These are phyloP conservation scores for Podarcis lilfordi DNA, from an alignment of 2,797 vertebrate genomes.

Conservation along the genomic window DNA sequence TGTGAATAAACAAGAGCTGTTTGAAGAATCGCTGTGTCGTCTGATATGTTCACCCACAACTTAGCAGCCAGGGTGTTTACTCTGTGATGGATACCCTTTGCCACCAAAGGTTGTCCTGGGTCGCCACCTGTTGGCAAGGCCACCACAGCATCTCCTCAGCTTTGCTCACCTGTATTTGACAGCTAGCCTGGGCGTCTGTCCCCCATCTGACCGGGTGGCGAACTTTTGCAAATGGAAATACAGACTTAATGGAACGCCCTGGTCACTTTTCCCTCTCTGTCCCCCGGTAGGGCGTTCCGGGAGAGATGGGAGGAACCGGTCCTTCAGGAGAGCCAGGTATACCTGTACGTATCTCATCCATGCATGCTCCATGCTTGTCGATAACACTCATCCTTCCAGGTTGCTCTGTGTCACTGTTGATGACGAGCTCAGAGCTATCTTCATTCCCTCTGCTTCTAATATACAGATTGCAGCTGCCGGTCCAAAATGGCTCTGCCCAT, in stretches of 20 bases:
- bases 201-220: neutral
- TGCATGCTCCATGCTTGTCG: rapidly evolving
- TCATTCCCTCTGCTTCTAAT: neutral
- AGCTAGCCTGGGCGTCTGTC: neutral
- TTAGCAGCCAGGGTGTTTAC: neutral
- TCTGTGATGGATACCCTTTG: neutral
- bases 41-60: too few species aligned
- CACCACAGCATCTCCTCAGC: neutral
- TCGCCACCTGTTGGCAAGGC: neutral
- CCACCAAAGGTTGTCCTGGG: neutral
- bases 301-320: constrained; percentile 88
- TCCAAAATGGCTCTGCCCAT: neutral
- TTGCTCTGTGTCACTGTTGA: neutral
- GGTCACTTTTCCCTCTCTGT: constrained; percentile 10
- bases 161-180: neutral
- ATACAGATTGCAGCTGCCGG: neutral
- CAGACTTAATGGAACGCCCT: neutral
- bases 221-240: neutral
- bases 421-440: neutral
- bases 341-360: constrained; percentile 89
- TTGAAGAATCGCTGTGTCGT: too few species aligned
- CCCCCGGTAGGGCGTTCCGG: constrained; percentile 83
- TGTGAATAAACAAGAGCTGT: too few species aligned
- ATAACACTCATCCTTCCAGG: neutral
- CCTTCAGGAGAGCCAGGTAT: constrained; percentile 97